Percentiles rank a stretch among this genome's conserved stretches.
Conservation (phyloP, 2,888 invertebrate genomes). For the Aphodius granarius region DNA sequence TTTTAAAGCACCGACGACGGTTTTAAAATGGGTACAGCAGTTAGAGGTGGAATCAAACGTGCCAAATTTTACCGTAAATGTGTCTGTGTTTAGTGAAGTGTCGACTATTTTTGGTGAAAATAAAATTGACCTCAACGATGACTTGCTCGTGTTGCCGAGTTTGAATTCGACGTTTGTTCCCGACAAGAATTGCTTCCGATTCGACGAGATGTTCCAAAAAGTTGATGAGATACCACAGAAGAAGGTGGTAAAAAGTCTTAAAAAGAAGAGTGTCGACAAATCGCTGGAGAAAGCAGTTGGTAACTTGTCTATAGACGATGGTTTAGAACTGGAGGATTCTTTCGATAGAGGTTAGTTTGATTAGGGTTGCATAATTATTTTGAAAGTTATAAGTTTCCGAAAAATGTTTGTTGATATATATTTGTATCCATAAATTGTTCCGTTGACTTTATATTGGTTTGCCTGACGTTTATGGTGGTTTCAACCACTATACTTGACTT, state of each 20-base stretch:
- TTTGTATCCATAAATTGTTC: too few species aligned
- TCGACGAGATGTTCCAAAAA: constrained; percentile 40
- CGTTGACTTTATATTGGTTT: too few species aligned
- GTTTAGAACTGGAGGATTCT: constrained; percentile 21
- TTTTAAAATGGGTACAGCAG: constrained; percentile 17
- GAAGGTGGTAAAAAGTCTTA: not conserved
- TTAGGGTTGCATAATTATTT: too few species aligned
- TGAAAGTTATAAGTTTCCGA: not conserved
- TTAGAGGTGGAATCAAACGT: constrained; percentile 2
- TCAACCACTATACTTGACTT: too few species aligned
- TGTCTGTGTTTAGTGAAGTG: constrained; percentile 39
- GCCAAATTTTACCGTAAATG: not conserved
- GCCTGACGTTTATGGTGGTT: too few species aligned
- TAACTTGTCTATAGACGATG: not conserved
- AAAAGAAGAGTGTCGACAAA: not conserved
- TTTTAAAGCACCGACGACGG: not conserved
- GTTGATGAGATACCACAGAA: not conserved
- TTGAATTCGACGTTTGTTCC: constrained; percentile 39
- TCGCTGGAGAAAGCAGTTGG: not conserved
- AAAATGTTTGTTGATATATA: too few species aligned
- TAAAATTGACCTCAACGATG: constrained; percentile 22
- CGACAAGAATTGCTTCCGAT: constrained; percentile 31
- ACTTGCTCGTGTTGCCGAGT: constrained; percentile 27
- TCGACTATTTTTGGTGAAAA: constrained; percentile 39
- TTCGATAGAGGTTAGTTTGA: not conserved